Evolutionary conservation across 2,888 invertebrate genomes (phyloP).

Genomic region (Lamellibrachia columna): DNA sequence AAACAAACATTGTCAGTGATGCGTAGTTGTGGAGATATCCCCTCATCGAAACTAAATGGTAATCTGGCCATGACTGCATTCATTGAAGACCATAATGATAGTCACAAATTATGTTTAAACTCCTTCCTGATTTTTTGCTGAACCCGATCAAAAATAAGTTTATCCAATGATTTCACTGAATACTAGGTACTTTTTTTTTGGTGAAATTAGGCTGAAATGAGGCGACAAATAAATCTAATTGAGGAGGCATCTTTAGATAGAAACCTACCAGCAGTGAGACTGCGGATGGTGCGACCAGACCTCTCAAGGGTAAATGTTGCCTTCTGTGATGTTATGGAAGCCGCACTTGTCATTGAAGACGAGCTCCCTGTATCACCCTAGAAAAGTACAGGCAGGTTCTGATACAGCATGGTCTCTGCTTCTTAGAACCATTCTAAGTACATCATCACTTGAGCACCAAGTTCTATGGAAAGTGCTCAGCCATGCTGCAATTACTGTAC

Average conservation of each 20-base stretch:
- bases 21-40: background rate
- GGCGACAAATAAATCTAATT: background rate
- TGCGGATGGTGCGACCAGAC: conserved; percentile 81
- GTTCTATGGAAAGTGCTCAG: background rate
- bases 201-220: background rate
- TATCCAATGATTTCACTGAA: too few relatives aligned
- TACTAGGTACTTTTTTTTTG: too few relatives aligned
- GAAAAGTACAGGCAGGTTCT: background rate
- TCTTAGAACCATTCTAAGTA: too few relatives aligned
- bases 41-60: background rate
- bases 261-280: conserved; percentile 74
- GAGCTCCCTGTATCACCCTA: background rate
- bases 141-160: too few relatives aligned
- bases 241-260: background rate
- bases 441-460: background rate
- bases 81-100: too few relatives aligned
- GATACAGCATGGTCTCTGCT: background rate
- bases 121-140: too few relatives aligned
- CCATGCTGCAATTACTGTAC: background rate
- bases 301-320: conserved; percentile 77
- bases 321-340: conserved; percentile 27
- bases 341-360: background rate
- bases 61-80: too few relatives aligned
- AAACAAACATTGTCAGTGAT: conserved; percentile 28
- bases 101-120: too few relatives aligned